Evolutionary conservation across 2,113 vertebrate species (phyloP).

Genomic region (Seriola rivoliana): DNA sequence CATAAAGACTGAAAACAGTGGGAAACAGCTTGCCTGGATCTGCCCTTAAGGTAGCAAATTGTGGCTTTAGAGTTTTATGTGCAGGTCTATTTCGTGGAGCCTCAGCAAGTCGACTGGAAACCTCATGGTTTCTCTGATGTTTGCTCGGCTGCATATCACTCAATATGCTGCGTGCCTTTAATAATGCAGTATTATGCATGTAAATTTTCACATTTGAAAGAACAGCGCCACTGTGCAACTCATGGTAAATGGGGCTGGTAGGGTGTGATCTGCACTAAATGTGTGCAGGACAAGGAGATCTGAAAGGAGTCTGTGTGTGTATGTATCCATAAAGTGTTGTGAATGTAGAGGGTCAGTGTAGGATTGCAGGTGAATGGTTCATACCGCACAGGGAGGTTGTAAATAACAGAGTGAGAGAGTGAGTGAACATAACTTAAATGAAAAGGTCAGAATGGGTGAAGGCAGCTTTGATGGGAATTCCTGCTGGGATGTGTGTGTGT

Average conservation of each 20-base stretch:
- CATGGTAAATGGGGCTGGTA: constrained; percentile 1
- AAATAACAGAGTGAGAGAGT: constrained; percentile 37
- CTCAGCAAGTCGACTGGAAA: too few species aligned
- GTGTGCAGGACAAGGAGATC: neutral
- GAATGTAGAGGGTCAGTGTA: neutral
- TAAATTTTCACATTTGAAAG: constrained; percentile 4
- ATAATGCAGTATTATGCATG: neutral
- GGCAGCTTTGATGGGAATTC: constrained; percentile 76
- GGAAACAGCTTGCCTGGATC: too few species aligned
- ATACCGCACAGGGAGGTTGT: constrained; percentile 16
- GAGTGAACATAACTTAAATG: constrained; percentile 53
- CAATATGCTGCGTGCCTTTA: neutral
- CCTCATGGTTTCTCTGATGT: neutral
- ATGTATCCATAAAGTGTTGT: neutral
- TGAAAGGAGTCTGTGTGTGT: neutral
- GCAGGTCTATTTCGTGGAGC: too few species aligned
- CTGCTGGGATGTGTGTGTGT: constrained; percentile 40
- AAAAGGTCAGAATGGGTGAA: constrained; percentile 74
- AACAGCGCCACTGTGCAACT: neutral
- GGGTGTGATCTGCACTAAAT: neutral
- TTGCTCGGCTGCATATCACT: constrained; percentile 29
- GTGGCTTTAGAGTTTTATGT: too few species aligned
- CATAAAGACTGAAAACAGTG: too few species aligned
- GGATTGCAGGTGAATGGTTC: constrained; percentile 33
- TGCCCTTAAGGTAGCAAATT: too few species aligned